Percentiles rank a stretch among this genome's conserved stretches.
These are phyloP conservation scores for Orchesella cincta DNA, from an alignment of 1,140 invertebrate species.

Conservation along the genomic window DNA sequence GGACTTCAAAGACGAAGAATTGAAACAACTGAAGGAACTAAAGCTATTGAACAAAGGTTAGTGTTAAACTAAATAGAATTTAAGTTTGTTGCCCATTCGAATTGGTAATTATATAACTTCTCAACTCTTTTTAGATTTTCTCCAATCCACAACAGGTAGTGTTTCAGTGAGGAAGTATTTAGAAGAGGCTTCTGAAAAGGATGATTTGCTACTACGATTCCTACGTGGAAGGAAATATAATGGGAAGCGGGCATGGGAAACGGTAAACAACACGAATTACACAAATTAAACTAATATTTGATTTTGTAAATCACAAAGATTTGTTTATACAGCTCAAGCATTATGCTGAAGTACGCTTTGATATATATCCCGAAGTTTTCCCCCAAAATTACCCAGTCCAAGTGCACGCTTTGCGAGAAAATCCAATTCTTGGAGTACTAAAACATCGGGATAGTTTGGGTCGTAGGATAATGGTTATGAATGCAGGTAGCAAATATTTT, in stretches of 20 bases:
- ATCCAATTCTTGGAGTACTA: neutral
- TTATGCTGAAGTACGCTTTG: neutral
- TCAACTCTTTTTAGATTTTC: too few relatives aligned
- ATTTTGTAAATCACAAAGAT: too few relatives aligned
- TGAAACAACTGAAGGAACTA: too few relatives aligned
- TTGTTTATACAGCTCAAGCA: neutral
- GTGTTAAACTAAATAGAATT: too few relatives aligned
- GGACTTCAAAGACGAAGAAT: too few relatives aligned
- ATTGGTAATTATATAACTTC: too few relatives aligned
- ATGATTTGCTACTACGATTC: neutral
- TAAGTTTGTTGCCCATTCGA: too few relatives aligned
- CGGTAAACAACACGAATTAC: neutral
- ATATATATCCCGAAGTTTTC: constrained; percentile 5
- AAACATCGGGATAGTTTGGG: neutral
- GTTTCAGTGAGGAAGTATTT: neutral
- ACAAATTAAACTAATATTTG: too few relatives aligned
- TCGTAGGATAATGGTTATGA: neutral
- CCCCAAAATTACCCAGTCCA: neutral
- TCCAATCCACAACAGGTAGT: too few relatives aligned
- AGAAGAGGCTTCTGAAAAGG: neutral
- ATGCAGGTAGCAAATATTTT: neutral
- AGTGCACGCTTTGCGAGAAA: neutral
- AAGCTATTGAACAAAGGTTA: too few relatives aligned
- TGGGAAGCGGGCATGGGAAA: neutral
- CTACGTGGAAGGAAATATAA: neutral